Evolutionary conservation across 2,888 invertebrate genomes (phyloP), one percentile per base, ranked within the genome.

Genomic region (Helleia helle): DNA sequence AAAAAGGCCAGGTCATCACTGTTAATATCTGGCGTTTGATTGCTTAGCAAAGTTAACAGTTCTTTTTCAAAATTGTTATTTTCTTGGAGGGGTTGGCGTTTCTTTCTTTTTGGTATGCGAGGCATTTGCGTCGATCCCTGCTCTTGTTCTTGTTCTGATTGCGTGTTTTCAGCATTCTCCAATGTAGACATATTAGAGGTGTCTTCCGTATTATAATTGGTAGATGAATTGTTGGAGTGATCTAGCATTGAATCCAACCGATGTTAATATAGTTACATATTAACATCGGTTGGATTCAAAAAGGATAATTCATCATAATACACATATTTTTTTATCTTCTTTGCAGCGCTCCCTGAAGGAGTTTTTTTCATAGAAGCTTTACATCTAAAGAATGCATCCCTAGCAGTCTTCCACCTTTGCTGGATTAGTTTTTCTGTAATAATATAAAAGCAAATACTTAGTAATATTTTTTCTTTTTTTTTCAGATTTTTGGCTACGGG

Each of bases 321-420:
- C 9, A 40, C 12, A 40, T 41, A 18, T 36, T 25, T 41, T 18
- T 40, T 40, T 6, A 8, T 9, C 11, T 40, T 36, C 17, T 17
- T 27, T 4, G 11, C 27, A 11, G 17, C 15, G 28, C 26, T 26
- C 12, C 36, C 40, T 18, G 36, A 40, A 11, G 31, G 30, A 12
- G 15, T 11, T 22, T 38, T 38, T 15, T 34, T 38, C 17, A 29
- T 26, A 24, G 39, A 6, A 36, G 36, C 36, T 9, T 42, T 42
- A 36, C 27, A 28, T 31, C 25, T 42, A 7, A 36, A 14, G 26
- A 24, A 39, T 18, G 42, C 42, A 28, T 42, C 42, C 15, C 39
- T 28, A 11, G 42, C 39, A 28, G 42, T 42, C 22, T 26, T 42
- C 39, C 29, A n/a, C n/a, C n/a, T n/a, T n/a, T n/a, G n/a, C n/a